A percentile compares a stretch with the other conserved stretches of the same genome.
Conservation (phyloP, 2,797 vertebrate species). For the Toxotes lorentzi region DNA sequence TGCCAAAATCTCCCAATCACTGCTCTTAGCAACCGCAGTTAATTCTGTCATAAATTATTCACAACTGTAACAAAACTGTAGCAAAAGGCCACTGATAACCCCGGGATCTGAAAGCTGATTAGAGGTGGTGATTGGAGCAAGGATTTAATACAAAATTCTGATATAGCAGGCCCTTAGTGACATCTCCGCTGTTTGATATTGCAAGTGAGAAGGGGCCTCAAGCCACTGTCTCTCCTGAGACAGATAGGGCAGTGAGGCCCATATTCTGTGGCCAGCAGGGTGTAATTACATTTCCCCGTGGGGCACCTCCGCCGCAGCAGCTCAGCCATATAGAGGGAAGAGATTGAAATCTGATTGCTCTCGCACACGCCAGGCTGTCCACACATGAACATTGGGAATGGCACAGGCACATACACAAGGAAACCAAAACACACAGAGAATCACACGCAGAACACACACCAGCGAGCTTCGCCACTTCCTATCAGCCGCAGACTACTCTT, state of each 20-base stretch:
- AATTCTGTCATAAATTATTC: conserved; percentile 77
- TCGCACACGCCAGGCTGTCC: conserved; percentile 49
- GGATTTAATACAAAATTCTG: conserved; percentile 58
- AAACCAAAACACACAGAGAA: conserved; percentile 1
- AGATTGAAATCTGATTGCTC: conserved; percentile 79
- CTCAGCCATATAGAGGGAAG: conserved; percentile 68
- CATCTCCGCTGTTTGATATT: conserved; percentile 65
- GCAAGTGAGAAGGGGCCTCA: conserved; percentile 56
- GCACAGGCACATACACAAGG: conserved; percentile 12
- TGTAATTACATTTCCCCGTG: conserved; percentile 80
- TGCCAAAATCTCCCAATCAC: conserved; percentile 60
- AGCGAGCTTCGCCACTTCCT: conserved; percentile 29
- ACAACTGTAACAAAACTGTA: conserved; percentile 69
- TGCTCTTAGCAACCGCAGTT: conserved; percentile 69
- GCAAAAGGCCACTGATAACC: conserved; percentile 70
- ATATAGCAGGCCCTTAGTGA: conserved; percentile 48
- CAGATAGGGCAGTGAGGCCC: conserved; percentile 71
- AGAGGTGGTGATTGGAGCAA: conserved; percentile 40
- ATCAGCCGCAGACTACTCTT: conserved; percentile 33
- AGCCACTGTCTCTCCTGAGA: conserved; percentile 70
- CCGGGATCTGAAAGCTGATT: conserved; percentile 63
- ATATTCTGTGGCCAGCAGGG: conserved; percentile 72
- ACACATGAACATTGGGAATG: conserved; percentile 43
- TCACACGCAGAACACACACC: conserved; percentile 21
- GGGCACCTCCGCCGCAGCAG: conserved; percentile 71